Evolutionary conservation across 2,888 invertebrate species (phyloP).

Genomic region (Imbricaverruca yamaguchii): DNA sequence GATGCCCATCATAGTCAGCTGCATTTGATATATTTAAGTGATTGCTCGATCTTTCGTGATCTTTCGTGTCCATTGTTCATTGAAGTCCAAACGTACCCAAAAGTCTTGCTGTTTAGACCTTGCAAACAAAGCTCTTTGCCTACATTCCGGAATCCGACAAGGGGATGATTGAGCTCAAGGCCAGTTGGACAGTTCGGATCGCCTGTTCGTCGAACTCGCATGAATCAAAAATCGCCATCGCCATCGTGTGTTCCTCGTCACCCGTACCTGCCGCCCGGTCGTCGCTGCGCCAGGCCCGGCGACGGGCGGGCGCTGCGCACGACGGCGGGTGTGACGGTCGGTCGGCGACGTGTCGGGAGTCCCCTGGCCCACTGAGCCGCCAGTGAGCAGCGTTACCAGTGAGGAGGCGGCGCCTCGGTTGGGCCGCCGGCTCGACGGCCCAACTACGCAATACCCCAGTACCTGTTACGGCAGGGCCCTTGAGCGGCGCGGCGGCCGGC

Average conservation of each 20-base stretch:
- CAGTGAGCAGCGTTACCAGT: too few species aligned
- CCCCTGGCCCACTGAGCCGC: too few species aligned
- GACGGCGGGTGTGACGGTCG: too few species aligned
- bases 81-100: background rate
- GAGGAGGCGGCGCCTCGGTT: too few species aligned
- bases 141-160: background rate
- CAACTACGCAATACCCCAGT: slow-evolving; percentile 17
- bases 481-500: background rate
- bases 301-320: background rate
- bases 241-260: background rate
- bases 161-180: background rate
- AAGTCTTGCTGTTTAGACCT: background rate
- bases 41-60: background rate
- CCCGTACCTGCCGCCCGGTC: background rate
- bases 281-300: background rate
- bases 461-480: slow-evolving; percentile 1
- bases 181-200: slow-evolving; percentile 1
- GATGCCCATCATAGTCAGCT: too few species aligned
- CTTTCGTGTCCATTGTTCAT: background rate
- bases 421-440: background rate
- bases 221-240: slow-evolving; percentile 6
- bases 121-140: background rate
- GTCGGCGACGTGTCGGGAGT: too few species aligned
- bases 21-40: background rate
- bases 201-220: background rate